Evolutionary conservation across 1,140 invertebrate species (phyloP), one percentile per base, ranked within the genome.

Genomic region (Dendroctonus ponderosae): DNA sequence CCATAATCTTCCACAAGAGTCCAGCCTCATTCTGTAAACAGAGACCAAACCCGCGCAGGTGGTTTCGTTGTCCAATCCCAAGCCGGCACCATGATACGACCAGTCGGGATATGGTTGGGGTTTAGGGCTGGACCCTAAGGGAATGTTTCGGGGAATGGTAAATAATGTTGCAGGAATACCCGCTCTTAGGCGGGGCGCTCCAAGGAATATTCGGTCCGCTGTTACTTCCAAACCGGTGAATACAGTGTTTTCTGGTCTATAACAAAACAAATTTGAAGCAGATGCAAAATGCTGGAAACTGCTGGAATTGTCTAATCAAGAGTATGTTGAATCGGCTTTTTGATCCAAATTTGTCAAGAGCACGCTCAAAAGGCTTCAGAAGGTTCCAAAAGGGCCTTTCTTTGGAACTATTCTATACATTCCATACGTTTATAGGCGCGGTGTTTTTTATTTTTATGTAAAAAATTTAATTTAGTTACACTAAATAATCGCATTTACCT

Each of bases 1-100:
- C 90, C 91, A 92, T 2, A 93, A 75, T 37, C 91, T 80, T 74
- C 91, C 87, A 76, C 90, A 93, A 6, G 85, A 83, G 73, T 93
- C 91, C 4, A 85, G 76, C 5, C 86, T 82, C 1, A 88, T 79
- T 6, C 91, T 81, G 77, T 92, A 93, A 4, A 92, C 90, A 0
- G 90, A 91, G 26, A 91, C 86, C 5, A 93, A 70, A 0, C 87
- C 86, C 0, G 84, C 80, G 71, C 88, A 89, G 3, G 56, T 44
- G 6, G 66, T 68, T 5, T 37, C 52, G 5, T 86, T 86, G 74
- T 89, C 92, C 73, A 90, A 90, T 0, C 85, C 85, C 46, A 82
- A 84, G 0, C 86, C 87, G 0, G 89, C 86, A 1, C 79, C 79
- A 68, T 92, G 90, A 83, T 86, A 92, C 1, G 87, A 87, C 91